These are phyloP conservation scores for Gerris buenoi DNA, from an alignment of 1,140 invertebrate species.

Conservation along the genomic window DNA sequence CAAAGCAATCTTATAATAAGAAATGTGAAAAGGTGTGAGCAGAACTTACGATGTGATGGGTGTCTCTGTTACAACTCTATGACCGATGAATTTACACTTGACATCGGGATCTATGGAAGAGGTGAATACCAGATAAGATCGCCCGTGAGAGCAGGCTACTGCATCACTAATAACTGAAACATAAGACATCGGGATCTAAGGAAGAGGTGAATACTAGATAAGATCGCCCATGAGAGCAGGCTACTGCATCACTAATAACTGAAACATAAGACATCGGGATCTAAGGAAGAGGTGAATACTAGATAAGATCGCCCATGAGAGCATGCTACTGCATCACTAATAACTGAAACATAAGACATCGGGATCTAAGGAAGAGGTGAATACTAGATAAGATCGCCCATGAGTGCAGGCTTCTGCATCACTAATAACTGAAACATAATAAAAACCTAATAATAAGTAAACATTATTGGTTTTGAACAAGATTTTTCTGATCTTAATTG, in stretches of 20 bases:
- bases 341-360: neutral
- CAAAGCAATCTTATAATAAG: too few relatives aligned
- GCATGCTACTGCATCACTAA: too few relatives aligned
- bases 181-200: neutral
- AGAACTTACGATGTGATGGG: neutral
- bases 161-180: too few relatives aligned
- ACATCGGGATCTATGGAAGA: too few relatives aligned
- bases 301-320: neutral
- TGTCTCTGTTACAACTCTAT: neutral
- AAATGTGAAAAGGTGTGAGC: too few relatives aligned
- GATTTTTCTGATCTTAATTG: too few relatives aligned
- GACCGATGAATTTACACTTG: neutral
- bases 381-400: neutral
- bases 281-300: neutral
- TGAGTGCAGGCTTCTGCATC: neutral
- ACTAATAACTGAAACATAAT: too few relatives aligned
- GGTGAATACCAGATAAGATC: too few relatives aligned
- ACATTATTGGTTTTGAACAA: too few relatives aligned
- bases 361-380: neutral
- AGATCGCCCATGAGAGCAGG: neutral
- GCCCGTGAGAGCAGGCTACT: too few relatives aligned
- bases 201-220: neutral
- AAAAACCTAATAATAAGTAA: too few relatives aligned
- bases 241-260: too few relatives aligned
- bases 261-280: neutral